These are phyloP conservation scores for Drosophila parthenogenetica DNA, from an alignment of 2,888 invertebrate species.

Conservation along the genomic window DNA sequence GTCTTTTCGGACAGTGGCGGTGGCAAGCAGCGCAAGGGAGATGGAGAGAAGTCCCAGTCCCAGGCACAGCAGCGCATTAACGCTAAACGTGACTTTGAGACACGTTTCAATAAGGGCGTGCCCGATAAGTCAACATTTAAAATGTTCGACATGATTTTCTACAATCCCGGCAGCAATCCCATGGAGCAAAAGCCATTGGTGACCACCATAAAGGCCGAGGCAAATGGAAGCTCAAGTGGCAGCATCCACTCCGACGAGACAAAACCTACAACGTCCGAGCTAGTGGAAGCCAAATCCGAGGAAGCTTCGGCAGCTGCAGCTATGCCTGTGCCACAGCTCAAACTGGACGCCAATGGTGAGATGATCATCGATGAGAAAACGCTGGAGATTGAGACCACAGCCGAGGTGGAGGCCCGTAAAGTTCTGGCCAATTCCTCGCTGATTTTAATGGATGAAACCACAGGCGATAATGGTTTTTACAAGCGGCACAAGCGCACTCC, in stretches of 20 bases:
- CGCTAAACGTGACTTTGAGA: conserved; percentile 81
- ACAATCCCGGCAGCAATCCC: conserved; percentile 93
- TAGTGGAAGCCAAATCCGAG: conserved; percentile 51
- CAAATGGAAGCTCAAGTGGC: conserved; percentile 44
- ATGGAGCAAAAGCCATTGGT: conserved; percentile 86
- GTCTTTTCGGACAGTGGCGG: conserved; percentile 79
- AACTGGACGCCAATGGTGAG: conserved; percentile 93
- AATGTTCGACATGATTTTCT: conserved; percentile 97
- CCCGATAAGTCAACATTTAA: conserved; percentile 90
- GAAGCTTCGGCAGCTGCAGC: conserved; percentile 62
- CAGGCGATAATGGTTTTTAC: conserved; percentile 87
- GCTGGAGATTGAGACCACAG: conserved; percentile 89
- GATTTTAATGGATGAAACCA: conserved; percentile 88
- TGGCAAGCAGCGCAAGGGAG: conserved; percentile 79
- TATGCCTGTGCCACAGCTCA: conserved; percentile 92
- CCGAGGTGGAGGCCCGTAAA: conserved; percentile 87
- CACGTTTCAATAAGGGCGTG: conserved; percentile 77
- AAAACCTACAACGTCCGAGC: conserved; percentile 46
- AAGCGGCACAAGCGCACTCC: conserved; percentile 89
- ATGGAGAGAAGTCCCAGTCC: conserved; percentile 86
- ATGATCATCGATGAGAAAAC: conserved; percentile 94
- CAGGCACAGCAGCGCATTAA: conserved; percentile 85
- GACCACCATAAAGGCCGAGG: conserved; percentile 78
- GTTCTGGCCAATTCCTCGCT: conserved; percentile 88
- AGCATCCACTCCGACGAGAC: conserved; percentile 41